Evolutionary conservation across 2,113 vertebrate species (phyloP).

Genomic region (Aegotheles bennettii): DNA sequence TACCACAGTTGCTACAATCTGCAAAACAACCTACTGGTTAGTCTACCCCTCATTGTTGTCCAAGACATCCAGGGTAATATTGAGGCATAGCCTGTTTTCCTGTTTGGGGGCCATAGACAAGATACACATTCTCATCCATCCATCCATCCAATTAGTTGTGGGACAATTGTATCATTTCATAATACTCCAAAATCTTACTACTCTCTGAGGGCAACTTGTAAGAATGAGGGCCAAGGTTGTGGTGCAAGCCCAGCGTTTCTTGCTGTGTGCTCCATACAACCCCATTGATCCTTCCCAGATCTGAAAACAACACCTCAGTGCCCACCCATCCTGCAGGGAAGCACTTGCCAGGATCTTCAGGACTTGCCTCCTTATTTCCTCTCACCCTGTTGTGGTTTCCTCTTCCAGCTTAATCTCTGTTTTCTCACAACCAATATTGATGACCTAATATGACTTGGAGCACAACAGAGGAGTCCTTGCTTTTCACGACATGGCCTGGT

Average conservation of each 20-base stretch:
- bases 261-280: background rate
- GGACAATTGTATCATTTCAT: background rate
- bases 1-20: background rate
- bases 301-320: background rate
- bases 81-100: background rate
- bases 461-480: background rate
- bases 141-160: background rate
- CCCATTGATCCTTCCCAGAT: background rate
- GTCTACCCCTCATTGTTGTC: background rate
- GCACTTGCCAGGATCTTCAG: background rate
- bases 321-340: background rate
- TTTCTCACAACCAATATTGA: background rate
- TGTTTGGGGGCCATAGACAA: background rate
- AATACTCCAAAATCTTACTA: background rate
- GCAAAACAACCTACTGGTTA: background rate
- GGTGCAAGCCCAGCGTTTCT: background rate
- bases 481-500: background rate
- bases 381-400: background rate
- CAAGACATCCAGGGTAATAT: background rate
- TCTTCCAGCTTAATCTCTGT: background rate
- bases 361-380: background rate
- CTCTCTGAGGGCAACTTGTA: background rate
- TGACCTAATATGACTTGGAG: background rate
- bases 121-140: background rate
- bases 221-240: background rate